Percentiles rank a stretch among this genome's conserved stretches.
phyloP scores from a whole-genome alignment of 2,888 invertebrate species.

The Leptinotarsa rubiginosa region DNA sequence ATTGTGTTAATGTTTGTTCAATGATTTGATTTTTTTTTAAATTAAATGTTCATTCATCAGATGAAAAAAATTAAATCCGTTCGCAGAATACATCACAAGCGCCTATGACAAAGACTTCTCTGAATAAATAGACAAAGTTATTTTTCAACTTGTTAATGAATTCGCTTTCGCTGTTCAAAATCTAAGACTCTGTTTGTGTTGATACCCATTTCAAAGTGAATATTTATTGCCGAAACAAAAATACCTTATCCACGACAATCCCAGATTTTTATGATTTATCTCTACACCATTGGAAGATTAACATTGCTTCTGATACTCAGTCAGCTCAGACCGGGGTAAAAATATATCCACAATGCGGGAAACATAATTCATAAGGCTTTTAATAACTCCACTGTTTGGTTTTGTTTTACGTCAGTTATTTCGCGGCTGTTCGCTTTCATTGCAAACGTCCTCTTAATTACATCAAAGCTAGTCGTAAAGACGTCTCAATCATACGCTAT shows the following conservation, averaged over 20 bases:
- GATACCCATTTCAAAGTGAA: constrained; percentile 38
- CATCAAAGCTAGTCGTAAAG: constrained; percentile 40
- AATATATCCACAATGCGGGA: constrained; percentile 57
- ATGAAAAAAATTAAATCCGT: too few relatives aligned
- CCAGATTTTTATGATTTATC: constrained; percentile 38
- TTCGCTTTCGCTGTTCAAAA: neutral
- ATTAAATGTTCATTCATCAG: neutral
- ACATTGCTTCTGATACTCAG: constrained; percentile 32
- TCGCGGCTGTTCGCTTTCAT: constrained; percentile 42
- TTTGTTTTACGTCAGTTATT: constrained; percentile 48
- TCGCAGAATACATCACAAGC: neutral
- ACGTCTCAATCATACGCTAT: constrained; percentile 33
- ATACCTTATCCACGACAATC: constrained; percentile 31
- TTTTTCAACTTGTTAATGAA: neutral
- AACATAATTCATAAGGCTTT: constrained; percentile 59
- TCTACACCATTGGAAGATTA: constrained; percentile 35
- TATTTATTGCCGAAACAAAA: constrained; percentile 38
- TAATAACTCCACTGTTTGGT: constrained; percentile 55
- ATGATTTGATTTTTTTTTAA: neutral
- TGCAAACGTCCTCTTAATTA: constrained; percentile 39
- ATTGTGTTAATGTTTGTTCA: too few relatives aligned
- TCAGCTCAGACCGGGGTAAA: constrained; percentile 49
- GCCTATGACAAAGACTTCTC: neutral
- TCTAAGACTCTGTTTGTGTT: constrained; percentile 21
- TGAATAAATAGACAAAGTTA: neutral